Conservation (phyloP, 2,888 invertebrate genomes). For the Cerastoderma edule region DNA sequence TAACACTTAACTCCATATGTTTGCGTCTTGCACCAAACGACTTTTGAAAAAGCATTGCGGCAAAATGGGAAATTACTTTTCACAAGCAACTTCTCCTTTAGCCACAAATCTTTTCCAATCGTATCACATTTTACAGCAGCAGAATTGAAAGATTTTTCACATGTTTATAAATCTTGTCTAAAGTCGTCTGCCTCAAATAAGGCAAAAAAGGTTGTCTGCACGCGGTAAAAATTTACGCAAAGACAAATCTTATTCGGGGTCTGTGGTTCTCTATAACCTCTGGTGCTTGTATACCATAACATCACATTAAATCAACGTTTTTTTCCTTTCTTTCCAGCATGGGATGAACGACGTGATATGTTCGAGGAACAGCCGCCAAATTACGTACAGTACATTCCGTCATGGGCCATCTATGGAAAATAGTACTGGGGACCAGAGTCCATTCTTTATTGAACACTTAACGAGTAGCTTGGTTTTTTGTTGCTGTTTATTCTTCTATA, state of each 20-base stretch:
- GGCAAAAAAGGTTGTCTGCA: not conserved
- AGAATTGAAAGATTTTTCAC: not conserved
- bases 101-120: too few relatives aligned
- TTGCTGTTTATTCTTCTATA: too few relatives aligned
- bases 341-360: slow-evolving; percentile 27
- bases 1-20: too few relatives aligned
- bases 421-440: too few relatives aligned
- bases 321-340: slow-evolving; percentile 31
- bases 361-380: slow-evolving; percentile 23
- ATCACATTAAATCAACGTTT: not conserved
- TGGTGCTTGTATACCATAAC: not conserved
- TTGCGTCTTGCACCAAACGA: too few relatives aligned
- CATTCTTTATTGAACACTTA: too few relatives aligned
- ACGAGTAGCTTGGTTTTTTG: too few relatives aligned
- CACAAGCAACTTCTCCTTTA: too few relatives aligned
- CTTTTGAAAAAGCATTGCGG: too few relatives aligned
- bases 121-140: too few relatives aligned
- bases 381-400: slow-evolving; percentile 47
- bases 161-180: not conserved
- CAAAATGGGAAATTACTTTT: too few relatives aligned
- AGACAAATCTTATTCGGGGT: not conserved
- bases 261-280: not conserved
- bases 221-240: not conserved
- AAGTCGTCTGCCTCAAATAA: not conserved
- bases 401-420: slow-evolving; percentile 46